Evolutionary conservation across 2,113 vertebrate species (phyloP).

Genomic region (Tachuris rubrigastra): DNA sequence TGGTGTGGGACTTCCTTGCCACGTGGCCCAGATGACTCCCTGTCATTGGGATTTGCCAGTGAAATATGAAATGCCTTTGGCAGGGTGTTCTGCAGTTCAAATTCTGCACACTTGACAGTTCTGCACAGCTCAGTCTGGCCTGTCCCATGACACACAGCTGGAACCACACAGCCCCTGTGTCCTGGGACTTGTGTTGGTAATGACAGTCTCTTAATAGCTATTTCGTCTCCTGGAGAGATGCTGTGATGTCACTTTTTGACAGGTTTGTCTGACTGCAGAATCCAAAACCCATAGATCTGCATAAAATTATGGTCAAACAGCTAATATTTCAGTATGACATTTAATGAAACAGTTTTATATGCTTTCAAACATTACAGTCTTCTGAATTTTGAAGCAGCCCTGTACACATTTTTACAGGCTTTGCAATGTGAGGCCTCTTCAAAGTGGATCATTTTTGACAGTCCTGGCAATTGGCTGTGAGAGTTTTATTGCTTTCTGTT

Average conservation of each 20-base stretch:
- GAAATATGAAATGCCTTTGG: neutral
- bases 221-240: neutral
- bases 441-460: slow-evolving; percentile 66
- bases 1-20: neutral
- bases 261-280: neutral
- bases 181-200: neutral
- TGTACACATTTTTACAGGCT: neutral
- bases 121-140: neutral
- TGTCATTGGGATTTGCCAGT: neutral
- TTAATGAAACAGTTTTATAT: slow-evolving; percentile 3
- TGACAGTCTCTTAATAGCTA: neutral
- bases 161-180: neutral
- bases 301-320: neutral
- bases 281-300: neutral
- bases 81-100: neutral
- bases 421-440: slow-evolving; percentile 40
- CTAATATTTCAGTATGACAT: slow-evolving; percentile 10
- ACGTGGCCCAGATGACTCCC: rapidly evolving
- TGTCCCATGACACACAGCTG: neutral
- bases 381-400: neutral
- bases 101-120: neutral
- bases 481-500: slow-evolving; percentile 65
- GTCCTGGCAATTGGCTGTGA: slow-evolving; percentile 53
- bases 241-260: neutral
- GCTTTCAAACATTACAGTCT: neutral